Evolutionary conservation across 2,888 invertebrate species (phyloP).

Genomic region (Amphiduros pacificus): DNA sequence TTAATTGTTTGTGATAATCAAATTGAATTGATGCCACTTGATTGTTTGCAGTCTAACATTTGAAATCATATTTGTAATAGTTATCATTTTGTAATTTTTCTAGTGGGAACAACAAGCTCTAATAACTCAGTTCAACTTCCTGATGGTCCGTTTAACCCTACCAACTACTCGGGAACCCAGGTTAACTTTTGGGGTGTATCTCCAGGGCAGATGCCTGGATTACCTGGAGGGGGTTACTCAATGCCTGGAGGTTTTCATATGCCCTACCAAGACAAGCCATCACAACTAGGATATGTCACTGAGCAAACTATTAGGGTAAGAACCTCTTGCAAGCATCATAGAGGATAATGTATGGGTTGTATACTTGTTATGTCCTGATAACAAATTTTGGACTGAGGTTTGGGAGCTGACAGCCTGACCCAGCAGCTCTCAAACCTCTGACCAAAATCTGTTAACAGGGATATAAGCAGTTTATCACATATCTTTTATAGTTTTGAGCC

Average conservation of each 20-base stretch:
- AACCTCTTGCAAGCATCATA: too few species aligned
- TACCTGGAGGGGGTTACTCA: not conserved
- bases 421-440: too few species aligned
- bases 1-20: not conserved
- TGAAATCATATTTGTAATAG: too few species aligned
- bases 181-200: slow-evolving; percentile 59
- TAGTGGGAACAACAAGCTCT: not conserved
- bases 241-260: slow-evolving; percentile 16
- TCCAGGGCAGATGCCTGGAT: slow-evolving; percentile 26
- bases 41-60: too few species aligned
- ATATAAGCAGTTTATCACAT: too few species aligned
- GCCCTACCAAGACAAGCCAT: slow-evolving; percentile 34
- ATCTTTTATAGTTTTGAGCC: too few species aligned
- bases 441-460: too few species aligned
- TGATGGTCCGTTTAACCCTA: slow-evolving; percentile 58
- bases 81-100: not conserved
- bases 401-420: too few species aligned
- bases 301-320: slow-evolving; percentile 50
- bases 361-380: too few species aligned
- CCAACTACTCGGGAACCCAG: slow-evolving; percentile 60
- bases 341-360: too few species aligned
- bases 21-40: too few species aligned
- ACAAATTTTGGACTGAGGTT: too few species aligned
- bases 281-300: slow-evolving; percentile 55
- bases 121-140: slow-evolving; percentile 31